Base-by-base conservation (phyloP, 2,113 vertebrate species). In the Nestor notabilis region DNA sequence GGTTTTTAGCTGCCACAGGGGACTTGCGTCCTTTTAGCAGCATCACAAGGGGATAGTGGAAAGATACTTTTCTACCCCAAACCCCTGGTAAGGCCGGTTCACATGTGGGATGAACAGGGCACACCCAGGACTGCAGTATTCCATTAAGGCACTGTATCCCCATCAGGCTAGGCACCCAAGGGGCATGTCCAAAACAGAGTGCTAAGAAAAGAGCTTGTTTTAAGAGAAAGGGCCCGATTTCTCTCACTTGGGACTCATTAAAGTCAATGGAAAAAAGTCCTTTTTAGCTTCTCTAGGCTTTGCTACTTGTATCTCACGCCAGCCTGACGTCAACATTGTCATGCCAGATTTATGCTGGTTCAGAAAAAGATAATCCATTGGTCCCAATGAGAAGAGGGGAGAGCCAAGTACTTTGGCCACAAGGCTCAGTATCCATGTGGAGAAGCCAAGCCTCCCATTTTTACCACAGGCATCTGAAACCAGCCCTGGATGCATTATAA, bases 231-330 rank as follows among this genome's bases (percentile, higher is more conserved):
- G 8, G n/a, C 44, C 50, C 46, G 18, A 15, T 58, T 84, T 17
- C 33, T 86, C 37, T 94, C n/a, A 0, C 66, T 58, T 70, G 71
- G 60, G 92, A 90, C 66, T 74, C 49, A 9, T 79, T 77, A 83
- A 83, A 88, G 27, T 69, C 61, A 68, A 25, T 53, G 85, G 93
- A 52, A 93, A 90, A 85, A 76, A 69, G 1, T 4, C 13, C 52
- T 74, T 88, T 90, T 93, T 94, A 91, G 50, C 31, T 93, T 90
- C 56, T 64, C 28, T 49, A 47, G 49, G 46, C 53, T 63, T 90
- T 49, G 6, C 16, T 28, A 13, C 39, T 53, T 43, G 14, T 7
- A 50, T 86, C n/a, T 76, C 17, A 8, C 1, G 2, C 43, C 27
- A 69, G 17, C 43, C n/a, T n/a, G 28, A 80, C 0, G 1, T 75